Evolutionary conservation across 2,797 vertebrate species (phyloP), one percentile per base, ranked within the genome.

Genomic region (Acomys russatus): DNA sequence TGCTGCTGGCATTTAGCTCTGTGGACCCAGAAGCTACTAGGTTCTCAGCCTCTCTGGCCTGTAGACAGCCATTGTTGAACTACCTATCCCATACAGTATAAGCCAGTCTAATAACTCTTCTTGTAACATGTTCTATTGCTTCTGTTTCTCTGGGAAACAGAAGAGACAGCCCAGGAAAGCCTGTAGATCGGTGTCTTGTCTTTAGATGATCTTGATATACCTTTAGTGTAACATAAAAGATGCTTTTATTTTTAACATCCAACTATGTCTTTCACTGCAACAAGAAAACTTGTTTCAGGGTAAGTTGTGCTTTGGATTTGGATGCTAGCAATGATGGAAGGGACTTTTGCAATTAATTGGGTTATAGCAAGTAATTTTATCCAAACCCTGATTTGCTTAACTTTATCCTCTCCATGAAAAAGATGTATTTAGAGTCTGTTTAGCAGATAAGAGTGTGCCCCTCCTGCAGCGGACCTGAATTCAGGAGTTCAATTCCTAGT

Each of bases 351-450:
- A 59, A 1, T 20, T 76, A 59, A 1, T 20, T 76, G 18, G 11
- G 8, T 89, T 89, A 68, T 73, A 91, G n/a, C 23, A 87, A 95
- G 90, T 93, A 70, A 70, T 90, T 92, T 94, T 33, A 83, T 59
- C 59, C 84, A 92, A 95, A 59, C 44, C 28, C 12, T 54, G 38
- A 83, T 66, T 14, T 9, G 30, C 44, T 79, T 74, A 74, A 66
- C 63, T 74, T 49, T 64, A 80, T 51, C n/a, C 11, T 0, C 4
- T 92, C 18, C 15, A 1, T 74, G 38, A 82, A 92, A 80, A 78
- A 2, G 73, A 59, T 61, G 9, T 35, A 59, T 71, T 20, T 66
- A 23, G 49, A 3, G 17, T 68, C 64, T 51, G 85, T 28, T 87
- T n/a, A 20, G 2, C 51, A 87, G 51, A 15, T 51, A n/a, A 1